Base-by-base conservation (phyloP, 2,888 invertebrate genomes). In the Horisme vitalbata region DNA sequence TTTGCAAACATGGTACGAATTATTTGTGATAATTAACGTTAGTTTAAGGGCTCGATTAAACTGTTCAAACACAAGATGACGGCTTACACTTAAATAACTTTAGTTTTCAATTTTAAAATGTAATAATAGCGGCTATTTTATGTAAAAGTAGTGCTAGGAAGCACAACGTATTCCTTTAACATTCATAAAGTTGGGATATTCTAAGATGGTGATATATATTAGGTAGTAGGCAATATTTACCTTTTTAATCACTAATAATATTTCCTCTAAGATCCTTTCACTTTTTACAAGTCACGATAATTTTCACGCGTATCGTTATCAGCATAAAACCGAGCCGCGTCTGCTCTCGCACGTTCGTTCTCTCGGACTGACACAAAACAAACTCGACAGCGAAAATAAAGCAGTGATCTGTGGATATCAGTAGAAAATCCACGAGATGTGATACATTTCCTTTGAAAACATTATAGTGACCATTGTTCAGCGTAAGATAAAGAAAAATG, bases 281-380 rank as follows among this genome's bases (percentile, higher is more conserved):
- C 52, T 52, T 32, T n/a, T 11, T 11, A 49, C 4, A 41, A 33
- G 38, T 39, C 47, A 52, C 53, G 47, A 37, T 33, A 43, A 36
- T 38, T 43, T 23, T 36, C 14, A 37, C 30, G 34, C 32, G 45
- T 36, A 11, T 26, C 46, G 46, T 31, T 18, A 36, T 13, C 12
- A 11, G 37, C 13, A 11, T 7, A n/a, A 2, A 8, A 10, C 2
- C 10, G 3, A 6, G 9, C n/a, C n/a, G 9, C 81, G 82, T 70
- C 66, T 65, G 59, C 58, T 48, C 77, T 56, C 65, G 62, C 64
- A 61, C 71, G 71, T 61, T 61, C 60, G 61, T 67, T 67, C 67
- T 57, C 55, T 72, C 70, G 59, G 67, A 79, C 80, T 80, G 78
- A 78, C 75, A 38, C 11, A 1, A 3, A 32, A 21, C 9, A 5